Evolutionary conservation across 2,888 invertebrate genomes (phyloP), one percentile per base, ranked within the genome.

Genomic region (Saturnia japonica): DNA sequence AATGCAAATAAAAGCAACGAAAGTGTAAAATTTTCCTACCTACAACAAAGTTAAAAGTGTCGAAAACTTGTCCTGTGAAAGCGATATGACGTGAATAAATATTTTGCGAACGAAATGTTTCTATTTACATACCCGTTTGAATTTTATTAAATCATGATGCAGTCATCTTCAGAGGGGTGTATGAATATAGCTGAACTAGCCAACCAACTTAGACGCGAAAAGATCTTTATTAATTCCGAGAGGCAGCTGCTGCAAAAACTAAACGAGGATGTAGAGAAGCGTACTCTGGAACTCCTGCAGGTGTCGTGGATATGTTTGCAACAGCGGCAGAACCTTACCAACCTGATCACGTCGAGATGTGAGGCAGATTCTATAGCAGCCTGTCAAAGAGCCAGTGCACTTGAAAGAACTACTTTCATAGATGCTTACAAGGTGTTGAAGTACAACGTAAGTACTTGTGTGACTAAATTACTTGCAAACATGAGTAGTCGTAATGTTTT

Each of bases 221-320:
- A 97, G 81, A 95, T 99, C 71, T 98, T 98, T 87, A 97, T 98
- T 71, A 96, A 96, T 78, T 96, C 97, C 4, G 99, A 99, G 87
- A 96, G 97, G 87, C 96, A 96, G 83, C 96, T 97, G 87, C 95
- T 98, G 82, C 96, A 96, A 80, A 95, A 95, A 80, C 93, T 97
- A 47, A 97, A 97, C 86, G 96, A 96, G 85, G 95, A 96, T 82
- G 95, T 97, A 78, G 94, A 94, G 76, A 91, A 90, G 74, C 94
- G 92, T 80, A 94, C 95, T 19, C 83, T 94, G 74, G 94, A 95
- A 78, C 88, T 95, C 75, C 91, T 95, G 74, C 96, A 97, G 88
- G 95, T 96, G 73, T 97, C 98, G 51, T 99, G 98, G 97, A 95
- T 98, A 74, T 97, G 97, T 74, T 96, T 97, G 4, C 97, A 98